These are phyloP conservation scores for Bradypus variegatus DNA, from an alignment of 2,797 vertebrate species.

Conservation along the genomic window DNA sequence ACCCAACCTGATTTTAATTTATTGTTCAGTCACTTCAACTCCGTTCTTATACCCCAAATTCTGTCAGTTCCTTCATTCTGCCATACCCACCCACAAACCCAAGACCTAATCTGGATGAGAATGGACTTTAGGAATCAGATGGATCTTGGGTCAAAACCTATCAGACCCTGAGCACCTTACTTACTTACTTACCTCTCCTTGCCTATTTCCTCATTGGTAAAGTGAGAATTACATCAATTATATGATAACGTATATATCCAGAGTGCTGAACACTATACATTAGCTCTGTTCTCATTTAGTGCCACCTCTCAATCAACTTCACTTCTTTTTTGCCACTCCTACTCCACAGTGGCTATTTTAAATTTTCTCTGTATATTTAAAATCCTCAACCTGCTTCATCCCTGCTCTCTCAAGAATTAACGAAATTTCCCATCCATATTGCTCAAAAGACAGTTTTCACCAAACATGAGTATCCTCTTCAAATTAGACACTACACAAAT, in stretches of 20 bases:
- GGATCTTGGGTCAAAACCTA: not conserved
- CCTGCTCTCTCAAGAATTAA: not conserved
- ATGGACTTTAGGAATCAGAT: not conserved
- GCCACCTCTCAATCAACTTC: not conserved
- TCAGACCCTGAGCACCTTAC: not conserved
- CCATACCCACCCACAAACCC: not conserved
- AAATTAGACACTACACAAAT: slow-evolving; percentile 6
- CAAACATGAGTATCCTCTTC: not conserved
- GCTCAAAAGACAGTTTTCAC: not conserved
- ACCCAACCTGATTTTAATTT: not conserved
- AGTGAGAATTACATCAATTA: not conserved
- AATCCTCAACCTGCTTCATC: not conserved
- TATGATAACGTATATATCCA: not conserved
- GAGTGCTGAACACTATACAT: not conserved
- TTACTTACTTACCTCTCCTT: not conserved
- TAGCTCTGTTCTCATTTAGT: not conserved
- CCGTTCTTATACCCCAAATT: not conserved
- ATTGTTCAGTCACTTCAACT: not conserved
- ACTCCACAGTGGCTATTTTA: not conserved
- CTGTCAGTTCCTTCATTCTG: not conserved
- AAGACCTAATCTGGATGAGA: not conserved
- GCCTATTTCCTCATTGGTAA: not conserved
- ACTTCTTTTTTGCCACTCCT: not conserved
- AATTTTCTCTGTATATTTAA: not conserved
- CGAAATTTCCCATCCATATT: not conserved